Evolutionary conservation across 2,113 vertebrate species (phyloP), one percentile per base, ranked within the genome.

Genomic region (Typhlomys cinereus): DNA sequence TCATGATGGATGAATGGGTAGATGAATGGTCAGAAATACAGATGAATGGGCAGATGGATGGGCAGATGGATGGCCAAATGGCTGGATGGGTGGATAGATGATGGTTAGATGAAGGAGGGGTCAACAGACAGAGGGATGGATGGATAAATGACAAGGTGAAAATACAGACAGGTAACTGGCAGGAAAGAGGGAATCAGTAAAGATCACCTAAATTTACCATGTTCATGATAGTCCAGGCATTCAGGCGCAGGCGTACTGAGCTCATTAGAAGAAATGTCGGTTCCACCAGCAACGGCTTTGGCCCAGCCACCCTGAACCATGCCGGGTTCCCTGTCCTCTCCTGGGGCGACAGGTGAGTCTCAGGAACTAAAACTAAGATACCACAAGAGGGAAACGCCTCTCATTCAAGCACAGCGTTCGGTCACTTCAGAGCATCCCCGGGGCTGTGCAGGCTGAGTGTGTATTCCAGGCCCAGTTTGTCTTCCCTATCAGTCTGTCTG

Each of bases 251-350:
- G 36, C 18, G 0, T 0, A 7, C 4, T 2, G 59, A 18, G 20
- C 11, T 39, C 6, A 0, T 6, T 10, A 14, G 36, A 27, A 4
- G 1, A 21, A 0, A 2, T 4, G 7, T 6, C 14, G 5, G 0
- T 0, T 17, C n/a, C 21, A 1, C 31, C 4, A 5, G 62, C 31
- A 64, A 64, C 25, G 61, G 61, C 0, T 23, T 36, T 36, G 70
- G 18, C 50, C 0, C 31, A 36, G 18, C 34, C 5, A 0, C 4
- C 20, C 0, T 20, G 20, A 27, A 2, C 44, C 25, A 8, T 1
- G 17, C 8, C 0, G 41, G 64, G 23, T 25, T 52, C 64, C 2
- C 17, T 4, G 2, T 23, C 70, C 20, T 14, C 7, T 9, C 41
- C 18, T 21, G 7, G 5, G 67, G 48, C 21, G 27, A 7, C 4